phyloP scores from a whole-genome alignment of 2,888 invertebrate genomes.

The Sialis lutaria region DNA sequence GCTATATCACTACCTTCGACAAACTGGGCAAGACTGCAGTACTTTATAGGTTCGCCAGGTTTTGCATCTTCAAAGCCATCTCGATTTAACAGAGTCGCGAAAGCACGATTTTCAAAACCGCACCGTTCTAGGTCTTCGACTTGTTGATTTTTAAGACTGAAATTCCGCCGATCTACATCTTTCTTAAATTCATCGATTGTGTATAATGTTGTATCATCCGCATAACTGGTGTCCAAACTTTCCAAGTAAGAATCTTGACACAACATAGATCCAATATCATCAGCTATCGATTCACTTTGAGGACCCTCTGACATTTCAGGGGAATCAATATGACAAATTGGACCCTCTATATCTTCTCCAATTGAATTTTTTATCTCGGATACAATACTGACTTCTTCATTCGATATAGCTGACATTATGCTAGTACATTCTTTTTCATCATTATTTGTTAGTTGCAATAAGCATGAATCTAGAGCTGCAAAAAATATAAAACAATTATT shows the following conservation, averaged over 20 bases:
- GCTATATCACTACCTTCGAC: conserved; percentile 73
- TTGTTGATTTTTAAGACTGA: conserved; percentile 40
- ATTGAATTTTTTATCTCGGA: conserved; percentile 41
- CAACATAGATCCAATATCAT: conserved; percentile 59
- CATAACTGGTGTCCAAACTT: conserved; percentile 37
- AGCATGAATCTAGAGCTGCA: too few relatives aligned
- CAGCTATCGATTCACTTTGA: conserved; percentile 62
- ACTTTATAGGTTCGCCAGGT: conserved; percentile 38
- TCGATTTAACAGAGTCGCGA: conserved; percentile 35
- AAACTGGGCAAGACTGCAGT: conserved; percentile 66
- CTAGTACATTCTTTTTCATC: conserved; percentile 40
- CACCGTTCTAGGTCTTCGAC: conserved; percentile 36
- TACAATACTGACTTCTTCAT: conserved; percentile 52
- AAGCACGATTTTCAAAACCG: conserved; percentile 56
- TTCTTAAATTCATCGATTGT: conserved; percentile 28
- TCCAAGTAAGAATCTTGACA: conserved; percentile 49
- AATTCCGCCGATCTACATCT: conserved; percentile 27
- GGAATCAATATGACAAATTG: conserved; percentile 66
- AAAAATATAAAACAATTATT: too few relatives aligned
- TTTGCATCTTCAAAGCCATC: conserved; percentile 29
- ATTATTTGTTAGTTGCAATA: too few relatives aligned
- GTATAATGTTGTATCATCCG: conserved; percentile 52
- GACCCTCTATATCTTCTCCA: conserved; percentile 29
- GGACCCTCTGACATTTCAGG: conserved; percentile 62
- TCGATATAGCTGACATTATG: conserved; percentile 42